Evolutionary conservation across 1,140 invertebrate species (phyloP).

Genomic region (Branchinecta lynchi): DNA sequence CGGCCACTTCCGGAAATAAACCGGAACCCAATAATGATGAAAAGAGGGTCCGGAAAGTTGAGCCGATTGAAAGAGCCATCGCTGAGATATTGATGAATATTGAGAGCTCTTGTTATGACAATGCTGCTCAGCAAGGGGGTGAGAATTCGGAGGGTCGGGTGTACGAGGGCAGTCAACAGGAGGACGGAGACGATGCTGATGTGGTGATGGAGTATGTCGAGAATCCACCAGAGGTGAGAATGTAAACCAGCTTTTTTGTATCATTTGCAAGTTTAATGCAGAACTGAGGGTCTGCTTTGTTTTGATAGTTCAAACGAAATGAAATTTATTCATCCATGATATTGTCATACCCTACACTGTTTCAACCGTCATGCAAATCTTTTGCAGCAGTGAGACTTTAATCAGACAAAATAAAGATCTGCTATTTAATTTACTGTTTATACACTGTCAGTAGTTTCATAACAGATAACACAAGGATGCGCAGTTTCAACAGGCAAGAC

Average conservation of each 20-base stretch:
- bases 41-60: background rate
- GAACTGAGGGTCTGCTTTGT: no score
- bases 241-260: background rate
- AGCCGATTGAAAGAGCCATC: background rate
- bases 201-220: conserved; percentile 2
- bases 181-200: background rate
- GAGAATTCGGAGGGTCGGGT: background rate
- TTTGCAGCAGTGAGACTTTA: no score
- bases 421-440: no score
- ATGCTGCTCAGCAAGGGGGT: background rate
- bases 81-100: background rate
- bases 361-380: no score
- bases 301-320: no score
- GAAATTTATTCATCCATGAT: no score
- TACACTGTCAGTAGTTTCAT: no score
- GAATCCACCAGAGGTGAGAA: background rate
- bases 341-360: no score
- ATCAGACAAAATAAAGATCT: no score
- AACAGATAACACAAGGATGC: no score
- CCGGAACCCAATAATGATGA: background rate
- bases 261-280: no score
- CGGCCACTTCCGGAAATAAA: background rate
- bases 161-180: background rate
- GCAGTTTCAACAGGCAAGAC: no score
- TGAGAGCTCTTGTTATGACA: background rate